phyloP scores from a whole-genome alignment of 2,888 invertebrate species.

The Acanthosepion esculentum region DNA sequence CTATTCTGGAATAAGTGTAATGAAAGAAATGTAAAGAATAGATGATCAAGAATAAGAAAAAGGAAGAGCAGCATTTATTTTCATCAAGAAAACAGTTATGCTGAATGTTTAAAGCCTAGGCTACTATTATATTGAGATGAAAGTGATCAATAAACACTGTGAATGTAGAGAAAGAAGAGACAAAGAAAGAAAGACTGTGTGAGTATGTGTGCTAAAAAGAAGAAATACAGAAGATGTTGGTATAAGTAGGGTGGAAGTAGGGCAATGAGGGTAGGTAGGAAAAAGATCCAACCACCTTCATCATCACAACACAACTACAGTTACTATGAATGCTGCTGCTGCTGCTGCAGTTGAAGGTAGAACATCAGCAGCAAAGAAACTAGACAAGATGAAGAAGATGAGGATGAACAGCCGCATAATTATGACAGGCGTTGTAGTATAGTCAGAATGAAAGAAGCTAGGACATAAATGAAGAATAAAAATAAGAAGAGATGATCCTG shows the following conservation, averaged over 20 bases:
- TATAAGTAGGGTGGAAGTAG: background rate
- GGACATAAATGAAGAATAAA: background rate
- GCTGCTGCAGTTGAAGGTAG: conserved; percentile 41
- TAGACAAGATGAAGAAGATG: conserved; percentile 15
- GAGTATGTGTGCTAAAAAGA: background rate
- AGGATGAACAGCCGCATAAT: conserved; percentile 36
- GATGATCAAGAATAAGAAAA: background rate
- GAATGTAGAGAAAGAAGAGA: background rate
- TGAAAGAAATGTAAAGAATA: background rate
- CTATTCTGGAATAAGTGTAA: background rate
- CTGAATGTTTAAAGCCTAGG: conserved; percentile 41
- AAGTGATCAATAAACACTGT: conserved; percentile 41
- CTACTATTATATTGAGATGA: conserved; percentile 37
- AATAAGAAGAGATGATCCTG: background rate
- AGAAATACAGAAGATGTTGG: background rate
- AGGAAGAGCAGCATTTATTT: conserved; percentile 11
- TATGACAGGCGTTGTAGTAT: conserved; percentile 41
- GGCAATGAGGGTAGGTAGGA: background rate
- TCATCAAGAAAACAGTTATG: conserved; percentile 24
- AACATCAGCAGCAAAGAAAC: conserved; percentile 23
- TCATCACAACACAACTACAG: background rate
- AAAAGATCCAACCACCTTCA: background rate
- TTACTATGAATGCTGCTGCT: background rate
- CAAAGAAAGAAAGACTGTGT: background rate
- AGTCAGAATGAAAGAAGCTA: background rate